Conservation (phyloP, 2,888 invertebrate species). For the Dichetophora obliterata region DNA sequence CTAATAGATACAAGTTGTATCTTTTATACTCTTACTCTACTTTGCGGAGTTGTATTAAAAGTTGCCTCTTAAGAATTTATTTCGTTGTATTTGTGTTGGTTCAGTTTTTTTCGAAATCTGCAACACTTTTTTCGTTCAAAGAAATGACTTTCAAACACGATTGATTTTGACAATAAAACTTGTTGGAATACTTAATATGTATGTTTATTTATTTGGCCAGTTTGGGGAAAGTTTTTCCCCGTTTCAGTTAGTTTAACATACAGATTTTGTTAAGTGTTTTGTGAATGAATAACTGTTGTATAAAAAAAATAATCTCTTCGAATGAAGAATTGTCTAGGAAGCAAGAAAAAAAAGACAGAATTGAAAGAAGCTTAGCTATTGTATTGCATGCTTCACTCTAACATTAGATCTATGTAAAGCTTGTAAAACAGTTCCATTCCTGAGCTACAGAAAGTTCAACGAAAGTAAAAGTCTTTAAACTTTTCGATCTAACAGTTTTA, state of each 20-base stretch:
- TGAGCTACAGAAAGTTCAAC: too few species aligned
- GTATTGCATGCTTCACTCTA: too few species aligned
- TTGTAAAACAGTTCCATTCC: too few species aligned
- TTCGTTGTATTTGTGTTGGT: neutral
- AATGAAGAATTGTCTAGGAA: too few species aligned
- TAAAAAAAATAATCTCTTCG: too few species aligned
- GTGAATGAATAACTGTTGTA: neutral
- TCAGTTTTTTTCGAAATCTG: neutral
- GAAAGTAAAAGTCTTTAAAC: too few species aligned
- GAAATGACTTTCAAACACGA: constrained; percentile 15
- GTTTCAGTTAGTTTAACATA: neutral
- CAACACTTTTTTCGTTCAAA: neutral
- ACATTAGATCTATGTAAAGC: too few species aligned
- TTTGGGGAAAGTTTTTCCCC: neutral
- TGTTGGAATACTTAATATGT: neutral
- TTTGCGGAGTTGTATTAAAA: neutral
- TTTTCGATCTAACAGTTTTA: too few species aligned
- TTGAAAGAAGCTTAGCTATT: too few species aligned
- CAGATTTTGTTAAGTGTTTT: neutral
- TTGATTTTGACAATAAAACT: constrained; percentile 5
- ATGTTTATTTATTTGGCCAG: neutral
- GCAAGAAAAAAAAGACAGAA: too few species aligned
- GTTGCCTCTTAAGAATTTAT: neutral
- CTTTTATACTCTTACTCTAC: too few species aligned
- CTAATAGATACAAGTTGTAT: neutral